Conservation (phyloP, 2,888 invertebrate genomes). For the Liopterus haemorrhoidalis region DNA sequence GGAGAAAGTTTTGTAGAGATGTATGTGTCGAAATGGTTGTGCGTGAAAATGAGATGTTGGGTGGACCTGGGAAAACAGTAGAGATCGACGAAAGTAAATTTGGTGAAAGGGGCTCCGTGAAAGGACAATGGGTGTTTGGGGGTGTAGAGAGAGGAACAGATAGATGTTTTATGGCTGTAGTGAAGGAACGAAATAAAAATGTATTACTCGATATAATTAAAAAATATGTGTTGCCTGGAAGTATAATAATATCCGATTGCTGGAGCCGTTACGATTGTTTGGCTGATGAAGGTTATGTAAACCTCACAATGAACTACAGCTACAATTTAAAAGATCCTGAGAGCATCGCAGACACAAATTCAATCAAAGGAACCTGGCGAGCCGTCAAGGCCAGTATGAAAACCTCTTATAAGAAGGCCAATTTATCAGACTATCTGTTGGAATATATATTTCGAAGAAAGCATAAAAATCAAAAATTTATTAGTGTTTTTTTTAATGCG, state of each 20-base stretch:
- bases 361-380: conserved; percentile 1
- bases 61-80: conserved; percentile 6
- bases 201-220: background rate
- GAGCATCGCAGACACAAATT: conserved; percentile 3
- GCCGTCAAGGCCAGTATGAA: no score
- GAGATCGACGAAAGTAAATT: conserved; percentile 19
- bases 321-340: conserved; percentile 4
- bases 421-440: no score
- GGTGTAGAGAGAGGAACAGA: conserved; percentile 13
- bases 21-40: background rate
- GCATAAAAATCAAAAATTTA: no score
- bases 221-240: conserved; percentile 4
- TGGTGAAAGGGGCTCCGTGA: conserved; percentile 11
- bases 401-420: no score
- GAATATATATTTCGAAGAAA: no score
- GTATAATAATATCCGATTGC: conserved; percentile 6
- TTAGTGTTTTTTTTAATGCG: no score
- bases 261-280: conserved; percentile 6
- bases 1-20: no score
- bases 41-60: background rate
- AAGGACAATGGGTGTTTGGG: conserved; percentile 19
- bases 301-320: conserved; percentile 2
- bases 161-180: conserved; percentile 8
- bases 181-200: background rate
- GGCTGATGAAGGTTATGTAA: background rate